Conservation (phyloP, 37 sponge, comb jelly and placozoan species). For the Bolinopsis microptera region DNA sequence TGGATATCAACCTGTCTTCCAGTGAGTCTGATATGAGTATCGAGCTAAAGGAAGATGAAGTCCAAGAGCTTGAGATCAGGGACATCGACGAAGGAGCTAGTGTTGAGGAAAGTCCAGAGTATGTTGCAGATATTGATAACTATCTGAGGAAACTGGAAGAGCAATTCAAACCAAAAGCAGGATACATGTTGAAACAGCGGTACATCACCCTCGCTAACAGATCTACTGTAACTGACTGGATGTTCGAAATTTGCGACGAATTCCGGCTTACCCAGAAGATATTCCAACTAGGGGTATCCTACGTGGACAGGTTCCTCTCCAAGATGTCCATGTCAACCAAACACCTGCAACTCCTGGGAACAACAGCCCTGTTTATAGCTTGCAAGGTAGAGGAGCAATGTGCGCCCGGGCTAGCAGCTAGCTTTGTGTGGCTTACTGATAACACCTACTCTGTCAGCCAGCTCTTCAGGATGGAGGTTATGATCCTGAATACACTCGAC, state of each 20-base stretch:
- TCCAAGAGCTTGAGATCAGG: not conserved
- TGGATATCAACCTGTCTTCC: conserved; percentile 6
- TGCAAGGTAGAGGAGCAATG: not conserved
- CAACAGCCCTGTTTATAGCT: not conserved
- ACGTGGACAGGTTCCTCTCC: conserved; percentile 34
- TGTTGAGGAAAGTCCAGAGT: conserved; percentile 8
- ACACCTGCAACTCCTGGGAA: conserved; percentile 15
- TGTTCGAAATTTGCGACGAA: conserved; percentile 14
- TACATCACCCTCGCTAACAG: not conserved
- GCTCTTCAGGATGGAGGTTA: not conserved
- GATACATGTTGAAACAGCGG: not conserved
- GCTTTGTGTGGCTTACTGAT: not conserved
- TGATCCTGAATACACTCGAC: not conserved
- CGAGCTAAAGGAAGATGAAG: not conserved
- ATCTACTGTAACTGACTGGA: not conserved
- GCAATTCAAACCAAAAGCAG: not conserved
- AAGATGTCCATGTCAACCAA: not conserved
- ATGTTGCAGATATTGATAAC: not conserved
- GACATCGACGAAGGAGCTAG: not conserved
- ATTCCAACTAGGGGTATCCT: conserved; percentile 36
- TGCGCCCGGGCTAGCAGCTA: not conserved
- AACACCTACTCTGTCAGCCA: not conserved
- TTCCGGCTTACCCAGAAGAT: not conserved
- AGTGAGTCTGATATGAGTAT: not conserved
- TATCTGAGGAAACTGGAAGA: not conserved